Base-by-base conservation (phyloP, 1,140 invertebrate species). In the Hyphantria cunea region DNA sequence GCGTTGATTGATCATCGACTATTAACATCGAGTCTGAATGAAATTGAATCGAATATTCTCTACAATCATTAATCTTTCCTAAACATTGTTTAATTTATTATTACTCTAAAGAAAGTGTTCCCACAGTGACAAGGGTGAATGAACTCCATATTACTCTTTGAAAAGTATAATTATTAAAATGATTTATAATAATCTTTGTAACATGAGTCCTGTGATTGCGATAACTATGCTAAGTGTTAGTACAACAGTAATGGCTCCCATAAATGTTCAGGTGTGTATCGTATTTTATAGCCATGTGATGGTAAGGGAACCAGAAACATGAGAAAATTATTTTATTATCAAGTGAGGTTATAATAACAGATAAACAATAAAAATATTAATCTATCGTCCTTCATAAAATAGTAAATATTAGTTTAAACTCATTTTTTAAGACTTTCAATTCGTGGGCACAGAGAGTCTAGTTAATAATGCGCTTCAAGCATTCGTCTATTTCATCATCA, bases 1-100 rank as follows among this genome's bases (percentile, higher is more conserved):
- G 51, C 51, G 50, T 52, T 72, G 70, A 72, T 72, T 68, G 63
- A 72, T 72, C 65, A 59, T 61, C 49, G 44, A 49, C 45, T 51
- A 47, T 66, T 68, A 48, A 53, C 64, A 60, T 68, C 51, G 54
- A 54, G 52, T 31, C 47, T 42, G 42, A 61, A 66, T 55, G 54
- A 59, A 64, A 67, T 55, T 47, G 65, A 60, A 60, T 64, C 65
- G 58, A 67, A 63, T 68, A 62, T 37, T 56, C n/a, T 25, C 51
- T 54, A 53, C 44, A 53, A 68, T 72, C 66, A 68, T 72, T 63
- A 72, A 72, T 72, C 70, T 68, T 72, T 45, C 48, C 55, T 59
- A 70, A 70, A 63, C 60, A 64, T 12, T 52, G 17, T 58, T 53
- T 58, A 55, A 61, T 55, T 55, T 61, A 66, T 60, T 58, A 60